A percentile compares a stretch with the other conserved stretches of the same genome.
These are phyloP conservation scores for Agrypnia vestita DNA, from an alignment of 1,140 invertebrate species.

Conservation along the genomic window DNA sequence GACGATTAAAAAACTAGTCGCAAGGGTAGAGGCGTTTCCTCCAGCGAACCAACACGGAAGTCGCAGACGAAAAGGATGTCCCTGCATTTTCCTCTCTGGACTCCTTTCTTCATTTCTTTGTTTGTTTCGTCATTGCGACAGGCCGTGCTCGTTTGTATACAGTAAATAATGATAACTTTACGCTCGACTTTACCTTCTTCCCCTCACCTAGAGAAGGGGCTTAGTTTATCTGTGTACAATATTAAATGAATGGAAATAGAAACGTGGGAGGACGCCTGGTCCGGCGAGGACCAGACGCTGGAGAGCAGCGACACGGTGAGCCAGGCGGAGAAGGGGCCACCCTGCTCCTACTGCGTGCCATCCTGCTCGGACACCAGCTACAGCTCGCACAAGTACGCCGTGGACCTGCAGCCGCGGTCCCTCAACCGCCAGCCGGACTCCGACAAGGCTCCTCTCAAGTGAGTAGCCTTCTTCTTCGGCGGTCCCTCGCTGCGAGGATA, in stretches of 20 bases:
- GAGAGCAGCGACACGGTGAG: slow-evolving; percentile 36
- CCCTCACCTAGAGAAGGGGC: too few species aligned
- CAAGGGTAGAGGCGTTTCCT: too few species aligned
- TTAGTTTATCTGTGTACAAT: not conserved
- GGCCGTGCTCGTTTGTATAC: not conserved
- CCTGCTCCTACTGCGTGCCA: slow-evolving; percentile 51
- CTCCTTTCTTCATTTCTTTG: too few species aligned
- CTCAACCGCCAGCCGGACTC: slow-evolving; percentile 49
- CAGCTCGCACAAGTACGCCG: slow-evolving; percentile 27
- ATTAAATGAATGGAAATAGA: slow-evolving; percentile 2
- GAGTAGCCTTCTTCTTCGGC: not conserved
- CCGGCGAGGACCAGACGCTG: slow-evolving; percentile 38
- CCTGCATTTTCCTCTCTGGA: too few species aligned
- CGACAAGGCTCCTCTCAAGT: slow-evolving; percentile 53
- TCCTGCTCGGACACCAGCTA: slow-evolving; percentile 51
- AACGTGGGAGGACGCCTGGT: slow-evolving; percentile 52
- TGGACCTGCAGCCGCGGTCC: slow-evolving; percentile 46
- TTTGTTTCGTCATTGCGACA: too few species aligned
- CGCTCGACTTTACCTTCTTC: not conserved
- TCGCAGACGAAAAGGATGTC: not conserved
- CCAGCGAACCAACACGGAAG: not conserved
- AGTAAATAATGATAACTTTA: not conserved
- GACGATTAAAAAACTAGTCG: too few species aligned
- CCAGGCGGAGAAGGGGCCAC: slow-evolving; percentile 31
- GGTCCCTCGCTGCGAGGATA: too few species aligned